Conservation (phyloP, 2,797 vertebrate genomes). For the Cottoperca gobio region DNA sequence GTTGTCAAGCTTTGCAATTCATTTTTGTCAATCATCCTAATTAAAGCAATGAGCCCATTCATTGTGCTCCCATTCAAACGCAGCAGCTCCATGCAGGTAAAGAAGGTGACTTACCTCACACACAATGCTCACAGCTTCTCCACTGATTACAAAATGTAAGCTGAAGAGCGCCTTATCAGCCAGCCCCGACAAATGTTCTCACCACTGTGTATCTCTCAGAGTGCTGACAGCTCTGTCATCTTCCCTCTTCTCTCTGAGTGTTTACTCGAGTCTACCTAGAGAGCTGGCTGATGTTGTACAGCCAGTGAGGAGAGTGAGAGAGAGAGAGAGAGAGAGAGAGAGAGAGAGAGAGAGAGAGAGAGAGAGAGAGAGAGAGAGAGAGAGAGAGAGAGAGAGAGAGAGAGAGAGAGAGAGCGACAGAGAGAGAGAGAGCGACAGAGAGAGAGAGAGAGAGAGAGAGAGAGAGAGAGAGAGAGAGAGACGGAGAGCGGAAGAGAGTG, state of each 20-base stretch:
- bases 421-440: slow-evolving; percentile 59
- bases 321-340: slow-evolving; percentile 52
- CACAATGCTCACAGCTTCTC: slow-evolving; percentile 48
- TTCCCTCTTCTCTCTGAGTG: slow-evolving; percentile 72
- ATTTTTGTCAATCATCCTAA: slow-evolving; percentile 13
- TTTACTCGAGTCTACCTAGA: slow-evolving; percentile 82
- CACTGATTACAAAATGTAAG: slow-evolving; percentile 56
- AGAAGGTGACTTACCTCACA: slow-evolving; percentile 75
- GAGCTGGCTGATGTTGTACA: slow-evolving; percentile 82
- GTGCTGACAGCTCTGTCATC: slow-evolving; percentile 84
- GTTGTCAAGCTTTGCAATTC: slow-evolving; percentile 13
- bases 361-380: slow-evolving; percentile 64
- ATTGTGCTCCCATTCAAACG: slow-evolving; percentile 31
- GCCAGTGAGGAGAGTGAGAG: slow-evolving; percentile 68
- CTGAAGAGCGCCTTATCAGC: slow-evolving; percentile 50
- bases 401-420: slow-evolving; percentile 19
- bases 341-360: slow-evolving; percentile 42
- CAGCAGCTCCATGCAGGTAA: slow-evolving; percentile 59
- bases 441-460: slow-evolving; percentile 46
- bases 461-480: slow-evolving; percentile 46
- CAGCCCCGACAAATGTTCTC: slow-evolving; percentile 63
- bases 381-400: slow-evolving; percentile 68
- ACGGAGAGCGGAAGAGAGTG: slow-evolving; percentile 68
- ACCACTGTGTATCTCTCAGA: slow-evolving; percentile 69
- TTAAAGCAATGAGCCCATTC: slow-evolving; percentile 36